Conservation (phyloP, 2,797 vertebrate species). For the Bradypodion ventrale region DNA sequence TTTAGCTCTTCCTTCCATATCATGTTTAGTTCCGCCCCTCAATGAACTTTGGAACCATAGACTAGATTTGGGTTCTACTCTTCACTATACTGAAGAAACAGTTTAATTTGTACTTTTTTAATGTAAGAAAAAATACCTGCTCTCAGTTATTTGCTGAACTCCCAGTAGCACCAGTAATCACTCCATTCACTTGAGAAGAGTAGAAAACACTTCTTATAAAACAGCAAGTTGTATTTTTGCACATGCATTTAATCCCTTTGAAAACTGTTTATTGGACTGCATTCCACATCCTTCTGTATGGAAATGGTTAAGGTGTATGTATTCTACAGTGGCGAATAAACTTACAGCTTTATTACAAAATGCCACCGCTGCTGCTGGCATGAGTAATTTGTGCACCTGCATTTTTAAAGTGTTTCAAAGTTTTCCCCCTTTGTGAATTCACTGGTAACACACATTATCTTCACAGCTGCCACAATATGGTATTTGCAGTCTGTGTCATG, state of each 20-base stretch:
- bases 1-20: neutral
- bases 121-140: conserved; percentile 1
- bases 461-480: conserved; percentile 73
- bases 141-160: conserved; percentile 33
- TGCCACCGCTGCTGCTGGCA: conserved; percentile 77
- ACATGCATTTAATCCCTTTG: conserved; percentile 74
- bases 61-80: neutral
- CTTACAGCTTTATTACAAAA: conserved; percentile 82
- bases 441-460: conserved; percentile 70
- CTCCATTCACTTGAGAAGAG: conserved; percentile 48
- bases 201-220: conserved; percentile 55
- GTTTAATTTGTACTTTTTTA: neutral
- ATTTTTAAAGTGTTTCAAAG: conserved; percentile 83
- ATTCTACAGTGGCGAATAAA: conserved; percentile 80
- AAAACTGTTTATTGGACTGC: conserved; percentile 73
- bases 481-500: conserved; percentile 71
- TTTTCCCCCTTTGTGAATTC: conserved; percentile 77
- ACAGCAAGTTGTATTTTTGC: conserved; percentile 70
- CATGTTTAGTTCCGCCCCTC: neutral
- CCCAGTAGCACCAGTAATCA: conserved; percentile 50
- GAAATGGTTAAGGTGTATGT: conserved; percentile 77
- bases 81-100: neutral
- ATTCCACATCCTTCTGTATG: conserved; percentile 63
- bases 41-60: neutral
- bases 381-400: conserved; percentile 84